A percentile compares a stretch with the other conserved stretches of the same genome.
Evolutionary conservation across 2,113 vertebrate species (phyloP).

Genomic region (Corynorhinus townsendii): DNA sequence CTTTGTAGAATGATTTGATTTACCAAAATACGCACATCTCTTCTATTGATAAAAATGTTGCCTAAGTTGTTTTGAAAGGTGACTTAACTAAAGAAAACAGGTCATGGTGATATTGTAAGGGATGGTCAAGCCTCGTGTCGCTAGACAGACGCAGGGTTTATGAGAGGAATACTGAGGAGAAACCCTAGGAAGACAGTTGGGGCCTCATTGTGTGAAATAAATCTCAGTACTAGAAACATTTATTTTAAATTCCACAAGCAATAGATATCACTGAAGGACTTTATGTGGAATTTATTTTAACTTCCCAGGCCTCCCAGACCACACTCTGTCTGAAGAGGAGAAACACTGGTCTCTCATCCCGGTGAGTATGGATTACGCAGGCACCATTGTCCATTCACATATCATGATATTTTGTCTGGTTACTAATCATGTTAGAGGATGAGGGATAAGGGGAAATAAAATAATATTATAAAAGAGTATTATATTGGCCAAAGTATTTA

Average conservation of each 20-base stretch:
- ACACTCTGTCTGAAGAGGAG: not conserved
- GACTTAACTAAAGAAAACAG: not conserved
- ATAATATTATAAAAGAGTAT: not conserved
- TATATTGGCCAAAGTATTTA: not conserved
- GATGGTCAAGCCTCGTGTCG: not conserved
- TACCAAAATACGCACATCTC: not conserved
- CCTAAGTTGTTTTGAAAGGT: not conserved
- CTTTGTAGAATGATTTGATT: not conserved
- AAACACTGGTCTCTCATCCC: not conserved
- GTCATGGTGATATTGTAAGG: rapidly evolving
- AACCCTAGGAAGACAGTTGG: not conserved
- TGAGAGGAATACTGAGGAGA: not conserved
- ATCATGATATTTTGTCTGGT: not conserved
- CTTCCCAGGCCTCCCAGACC: not conserved
- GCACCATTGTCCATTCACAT: not conserved
- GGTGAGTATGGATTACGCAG: not conserved
- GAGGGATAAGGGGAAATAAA: not conserved
- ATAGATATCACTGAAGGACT: not conserved
- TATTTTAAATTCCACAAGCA: not conserved
- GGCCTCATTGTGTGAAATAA: not conserved
- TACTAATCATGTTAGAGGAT: not conserved
- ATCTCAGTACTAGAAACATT: not conserved
- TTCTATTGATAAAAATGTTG: not conserved
- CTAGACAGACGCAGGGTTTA: not conserved
- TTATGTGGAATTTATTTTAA: not conserved